Evolutionary conservation across 2,113 vertebrate species (phyloP).

Genomic region (Acrocephalus arundinaceus): DNA sequence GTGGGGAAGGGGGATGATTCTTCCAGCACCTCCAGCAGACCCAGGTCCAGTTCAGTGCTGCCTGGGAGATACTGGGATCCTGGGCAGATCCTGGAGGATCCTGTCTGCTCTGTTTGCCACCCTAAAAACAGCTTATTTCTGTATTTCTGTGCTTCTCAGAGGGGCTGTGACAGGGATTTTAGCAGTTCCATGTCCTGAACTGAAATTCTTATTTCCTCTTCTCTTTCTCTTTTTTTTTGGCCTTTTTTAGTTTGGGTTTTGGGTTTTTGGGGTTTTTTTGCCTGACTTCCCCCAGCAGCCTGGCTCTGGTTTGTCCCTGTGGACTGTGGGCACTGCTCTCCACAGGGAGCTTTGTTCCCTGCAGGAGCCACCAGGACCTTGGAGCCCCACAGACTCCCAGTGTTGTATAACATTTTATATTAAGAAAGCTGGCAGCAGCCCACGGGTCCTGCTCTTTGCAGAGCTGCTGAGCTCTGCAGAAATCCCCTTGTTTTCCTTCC

Average conservation of each 20-base stretch:
- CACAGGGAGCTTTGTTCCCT: not conserved
- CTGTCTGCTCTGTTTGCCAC: not conserved
- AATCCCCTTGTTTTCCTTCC: not conserved
- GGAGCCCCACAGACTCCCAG: not conserved
- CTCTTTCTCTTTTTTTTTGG: not conserved
- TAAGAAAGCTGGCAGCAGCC: constrained; percentile 21
- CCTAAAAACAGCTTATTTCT: not conserved
- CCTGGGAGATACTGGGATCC: not conserved
- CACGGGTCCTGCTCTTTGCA: not conserved
- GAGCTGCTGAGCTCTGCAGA: constrained; percentile 51
- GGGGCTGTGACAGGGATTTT: not conserved
- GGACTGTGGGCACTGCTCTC: not conserved
- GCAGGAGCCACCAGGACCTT: not conserved
- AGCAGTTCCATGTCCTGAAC: not conserved
- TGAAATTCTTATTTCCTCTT: not conserved
- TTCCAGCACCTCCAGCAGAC: not conserved
- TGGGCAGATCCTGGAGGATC: not conserved
- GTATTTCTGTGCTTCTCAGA: not conserved
- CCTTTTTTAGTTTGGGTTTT: not conserved
- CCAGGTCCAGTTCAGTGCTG: not conserved
- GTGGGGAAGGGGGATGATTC: not conserved
- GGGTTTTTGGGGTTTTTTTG: too few species aligned
- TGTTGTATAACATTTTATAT: not conserved
- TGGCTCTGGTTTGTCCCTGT: not conserved
- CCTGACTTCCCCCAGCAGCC: not conserved